Evolutionary conservation across 1,140 invertebrate genomes (phyloP).

Genomic region (Mercenaria mercenaria): DNA sequence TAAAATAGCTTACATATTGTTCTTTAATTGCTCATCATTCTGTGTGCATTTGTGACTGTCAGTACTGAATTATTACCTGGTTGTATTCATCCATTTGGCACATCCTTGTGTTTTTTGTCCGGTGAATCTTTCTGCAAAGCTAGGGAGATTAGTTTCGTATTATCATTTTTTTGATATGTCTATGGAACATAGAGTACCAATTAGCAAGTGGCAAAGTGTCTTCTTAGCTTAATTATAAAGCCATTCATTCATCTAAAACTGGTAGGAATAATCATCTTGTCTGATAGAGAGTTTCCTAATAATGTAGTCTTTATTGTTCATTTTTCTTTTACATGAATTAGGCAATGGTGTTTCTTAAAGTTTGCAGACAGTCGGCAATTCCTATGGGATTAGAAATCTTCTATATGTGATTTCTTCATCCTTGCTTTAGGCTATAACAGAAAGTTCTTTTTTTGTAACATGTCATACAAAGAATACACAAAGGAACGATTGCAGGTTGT

Average conservation of each 20-base stretch:
- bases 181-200: not conserved
- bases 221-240: not conserved
- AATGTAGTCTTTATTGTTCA: not conserved
- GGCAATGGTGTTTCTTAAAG: too few species aligned
- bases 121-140: not conserved
- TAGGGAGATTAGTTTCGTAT: not conserved
- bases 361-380: too few species aligned
- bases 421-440: too few species aligned
- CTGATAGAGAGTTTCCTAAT: not conserved
- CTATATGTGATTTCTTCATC: too few species aligned
- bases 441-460: too few species aligned
- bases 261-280: not conserved
- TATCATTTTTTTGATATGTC: not conserved
- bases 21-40: not conserved
- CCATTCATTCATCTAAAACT: not conserved
- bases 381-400: too few species aligned
- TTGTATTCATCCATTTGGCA: constrained; percentile 7
- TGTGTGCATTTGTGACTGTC: constrained; percentile 4
- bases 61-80: not conserved
- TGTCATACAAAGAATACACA: too few species aligned
- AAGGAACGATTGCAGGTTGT: too few species aligned
- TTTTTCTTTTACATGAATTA: too few species aligned
- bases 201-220: not conserved
- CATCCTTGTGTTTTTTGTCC: constrained; percentile 7
- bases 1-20: constrained; percentile 31